A percentile compares a stretch with the other conserved stretches of the same genome.
phyloP scores from a whole-genome alignment of 2,113 vertebrate species.

The Bubo bubo region DNA sequence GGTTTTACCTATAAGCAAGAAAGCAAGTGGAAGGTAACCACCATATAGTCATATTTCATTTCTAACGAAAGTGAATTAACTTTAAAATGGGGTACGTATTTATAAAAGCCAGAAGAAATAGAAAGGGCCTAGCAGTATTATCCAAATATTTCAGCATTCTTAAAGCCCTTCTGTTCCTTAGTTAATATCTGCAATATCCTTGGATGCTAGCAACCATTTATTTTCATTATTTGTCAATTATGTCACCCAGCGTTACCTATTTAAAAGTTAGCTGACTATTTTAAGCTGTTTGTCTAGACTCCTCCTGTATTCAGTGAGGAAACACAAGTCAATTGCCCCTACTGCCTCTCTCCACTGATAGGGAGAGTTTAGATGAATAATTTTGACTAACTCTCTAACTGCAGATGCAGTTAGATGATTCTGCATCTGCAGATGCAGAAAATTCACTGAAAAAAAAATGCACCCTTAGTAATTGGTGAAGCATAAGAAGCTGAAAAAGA shows the following conservation, averaged over 20 bases:
- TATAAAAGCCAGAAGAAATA: neutral
- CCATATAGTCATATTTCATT: neutral
- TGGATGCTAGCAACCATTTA: neutral
- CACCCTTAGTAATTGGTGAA: neutral
- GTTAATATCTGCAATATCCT: neutral
- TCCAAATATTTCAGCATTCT: neutral
- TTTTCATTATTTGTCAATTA: neutral
- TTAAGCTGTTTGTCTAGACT: neutral
- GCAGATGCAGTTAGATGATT: no score
- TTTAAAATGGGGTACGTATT: neutral
- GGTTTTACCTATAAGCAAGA: neutral
- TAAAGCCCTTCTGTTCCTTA: neutral
- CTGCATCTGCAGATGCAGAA: neutral
- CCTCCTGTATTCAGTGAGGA: neutral
- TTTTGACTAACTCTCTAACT: neutral
- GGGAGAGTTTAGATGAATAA: neutral
- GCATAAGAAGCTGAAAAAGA: neutral
- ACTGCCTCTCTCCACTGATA: neutral
- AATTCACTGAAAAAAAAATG: neutral
- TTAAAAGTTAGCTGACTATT: neutral
- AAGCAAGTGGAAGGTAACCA: neutral
- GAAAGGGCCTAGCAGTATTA: neutral
- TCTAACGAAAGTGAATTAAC: neutral
- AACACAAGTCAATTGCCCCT: neutral
- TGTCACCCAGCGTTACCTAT: neutral